phyloP scores from a whole-genome alignment of 2,888 invertebrate genomes.

The Rhagonycha lutea region DNA sequence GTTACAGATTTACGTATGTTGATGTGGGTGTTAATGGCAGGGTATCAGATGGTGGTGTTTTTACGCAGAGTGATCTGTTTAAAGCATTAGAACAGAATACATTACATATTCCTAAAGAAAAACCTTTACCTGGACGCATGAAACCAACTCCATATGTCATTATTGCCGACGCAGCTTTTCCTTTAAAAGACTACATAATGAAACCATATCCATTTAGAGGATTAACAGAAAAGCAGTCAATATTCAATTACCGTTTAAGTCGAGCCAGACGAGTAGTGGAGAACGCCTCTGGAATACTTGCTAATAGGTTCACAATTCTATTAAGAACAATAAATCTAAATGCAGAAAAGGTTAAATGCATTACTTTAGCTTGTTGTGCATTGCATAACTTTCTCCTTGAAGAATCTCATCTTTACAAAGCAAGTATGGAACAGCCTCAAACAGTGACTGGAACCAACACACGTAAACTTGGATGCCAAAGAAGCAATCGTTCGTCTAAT shows the following conservation, averaged over 20 bases:
- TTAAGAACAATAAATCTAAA: background rate
- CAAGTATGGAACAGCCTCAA: background rate
- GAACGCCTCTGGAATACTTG: background rate
- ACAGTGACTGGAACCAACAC: background rate
- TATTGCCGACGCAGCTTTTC: slow-evolving; percentile 3
- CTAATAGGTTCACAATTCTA: background rate
- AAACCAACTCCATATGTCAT: background rate
- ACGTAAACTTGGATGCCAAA: background rate
- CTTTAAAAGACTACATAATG: background rate
- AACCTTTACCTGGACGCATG: background rate
- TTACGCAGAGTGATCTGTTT: background rate
- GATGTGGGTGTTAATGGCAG: background rate
- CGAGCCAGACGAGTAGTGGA: slow-evolving; percentile 1
- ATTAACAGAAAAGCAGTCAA: background rate
- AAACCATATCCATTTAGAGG: background rate
- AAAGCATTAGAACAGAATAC: background rate
- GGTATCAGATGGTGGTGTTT: background rate
- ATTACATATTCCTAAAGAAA: background rate
- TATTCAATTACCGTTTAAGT: background rate
- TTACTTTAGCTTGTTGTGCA: background rate
- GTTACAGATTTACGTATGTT: background rate
- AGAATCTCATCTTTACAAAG: no score
- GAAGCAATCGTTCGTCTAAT: background rate
- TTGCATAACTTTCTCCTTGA: background rate
- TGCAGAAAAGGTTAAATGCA: background rate